Evolutionary conservation across 2,888 invertebrate genomes (phyloP), one percentile per base, ranked within the genome.

Genomic region (Tetranychus truncatus): DNA sequence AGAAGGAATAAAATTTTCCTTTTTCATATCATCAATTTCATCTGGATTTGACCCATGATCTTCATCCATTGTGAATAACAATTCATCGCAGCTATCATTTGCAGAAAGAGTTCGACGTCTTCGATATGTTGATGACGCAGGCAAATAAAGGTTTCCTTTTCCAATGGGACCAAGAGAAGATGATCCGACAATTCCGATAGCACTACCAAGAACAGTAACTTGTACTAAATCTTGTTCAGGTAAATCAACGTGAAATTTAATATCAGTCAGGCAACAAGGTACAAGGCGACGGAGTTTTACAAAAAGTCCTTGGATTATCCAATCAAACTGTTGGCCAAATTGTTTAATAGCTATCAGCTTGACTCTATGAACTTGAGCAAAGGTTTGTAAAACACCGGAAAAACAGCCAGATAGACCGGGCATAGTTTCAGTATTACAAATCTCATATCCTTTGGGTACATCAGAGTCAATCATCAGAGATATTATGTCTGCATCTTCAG

Each of bases 221-320:
- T 76, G 77, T 1, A 77, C 74, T n/a, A 77, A 72, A 72, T 77
- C 77, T n/a, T 74, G 46, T 44, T 95, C 94, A 0, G 94, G 92
- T 78, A 95, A 85, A 79, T 92, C 91, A 1, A 95, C 86, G 77
- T 89, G 87, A 82, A 94, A 92, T 80, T 88, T 86, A 46, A 94
- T 84, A 81, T 91, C 88, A 78, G 89, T 89, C 21, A 95, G 85
- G 20, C 91, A 91, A 82, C 91, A 92, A 0, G 95, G 95, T 77
- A 89, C 88, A 88, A 93, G 88, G 18, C 90, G 86, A 15, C 95
- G 86, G 80, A 95, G 85, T 84, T 95, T 95, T 84, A 94, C 95
- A 81, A 89, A 91, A 73, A 94, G 88, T 77, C 89, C 88, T 85
- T 83, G 82, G 71, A 84, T 81, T 45, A 84, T 79, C 78, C 81